Percentiles rank a stretch among this genome's conserved stretches.
Conservation (phyloP, 2,888 invertebrate species). For the Papilio elwesi region DNA sequence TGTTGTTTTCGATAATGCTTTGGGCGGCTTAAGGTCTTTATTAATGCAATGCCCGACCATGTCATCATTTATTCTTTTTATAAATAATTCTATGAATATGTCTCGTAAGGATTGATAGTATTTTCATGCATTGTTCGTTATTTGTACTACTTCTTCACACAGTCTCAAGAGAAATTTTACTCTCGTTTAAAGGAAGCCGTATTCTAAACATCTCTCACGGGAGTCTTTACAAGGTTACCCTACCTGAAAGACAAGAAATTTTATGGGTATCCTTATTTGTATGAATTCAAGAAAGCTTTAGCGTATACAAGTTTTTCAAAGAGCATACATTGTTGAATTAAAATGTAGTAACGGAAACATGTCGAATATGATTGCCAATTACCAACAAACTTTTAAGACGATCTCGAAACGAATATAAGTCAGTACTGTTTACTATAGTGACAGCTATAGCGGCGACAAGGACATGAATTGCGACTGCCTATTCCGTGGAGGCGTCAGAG, state of each 20-base stretch:
- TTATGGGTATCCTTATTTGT: constrained; percentile 8
- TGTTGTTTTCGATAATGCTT: constrained; percentile 80
- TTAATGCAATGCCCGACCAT: constrained; percentile 77
- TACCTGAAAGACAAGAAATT: constrained; percentile 8
- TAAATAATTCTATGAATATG: constrained; percentile 73
- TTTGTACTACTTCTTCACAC: constrained; percentile 6
- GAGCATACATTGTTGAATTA: neutral
- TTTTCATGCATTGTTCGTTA: constrained; percentile 52
- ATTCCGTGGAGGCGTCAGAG: constrained; percentile 76
- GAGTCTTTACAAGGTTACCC: constrained; percentile 14
- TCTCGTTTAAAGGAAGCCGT: constrained; percentile 10
- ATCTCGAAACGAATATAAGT: constrained; percentile 26
- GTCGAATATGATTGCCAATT: neutral
- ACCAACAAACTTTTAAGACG: neutral
- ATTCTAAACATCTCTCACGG: constrained; percentile 16
- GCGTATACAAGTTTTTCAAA: neutral
- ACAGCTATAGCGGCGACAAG: constrained; percentile 51
- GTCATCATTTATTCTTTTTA: constrained; percentile 77
- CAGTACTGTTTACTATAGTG: constrained; percentile 19
- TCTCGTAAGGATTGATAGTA: constrained; percentile 74
- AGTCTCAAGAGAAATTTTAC: constrained; percentile 26
- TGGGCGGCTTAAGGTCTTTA: constrained; percentile 76
- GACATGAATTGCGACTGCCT: constrained; percentile 73
- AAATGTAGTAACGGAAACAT: constrained; percentile 4
- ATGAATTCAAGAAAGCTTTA: constrained; percentile 10